Conservation (phyloP, 2,888 invertebrate species). For the Conistra vaccinii region DNA sequence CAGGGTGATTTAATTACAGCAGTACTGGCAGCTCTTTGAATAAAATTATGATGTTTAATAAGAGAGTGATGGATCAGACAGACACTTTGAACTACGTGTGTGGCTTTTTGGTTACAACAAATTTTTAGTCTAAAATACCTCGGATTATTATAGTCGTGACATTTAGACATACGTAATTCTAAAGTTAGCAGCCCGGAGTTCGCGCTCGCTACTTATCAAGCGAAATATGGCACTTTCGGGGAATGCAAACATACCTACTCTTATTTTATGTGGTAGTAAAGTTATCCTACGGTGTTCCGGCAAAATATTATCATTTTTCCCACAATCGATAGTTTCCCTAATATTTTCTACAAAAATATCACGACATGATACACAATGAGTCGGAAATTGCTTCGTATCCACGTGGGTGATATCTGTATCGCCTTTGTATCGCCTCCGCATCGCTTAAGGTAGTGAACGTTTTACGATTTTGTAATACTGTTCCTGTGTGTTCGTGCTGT, state of each 20-base stretch:
- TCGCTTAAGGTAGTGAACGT: neutral
- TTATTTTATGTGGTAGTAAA: neutral
- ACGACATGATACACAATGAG: conserved; percentile 28
- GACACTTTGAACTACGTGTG: neutral
- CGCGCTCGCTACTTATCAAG: neutral
- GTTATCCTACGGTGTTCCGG: neutral
- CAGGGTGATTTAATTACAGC: conserved; percentile 31
- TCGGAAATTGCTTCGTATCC: conserved; percentile 54
- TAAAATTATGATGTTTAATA: conserved; percentile 7
- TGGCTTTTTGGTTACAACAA: neutral
- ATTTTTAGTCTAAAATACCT: too few species aligned
- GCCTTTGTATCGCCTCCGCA: conserved; percentile 7
- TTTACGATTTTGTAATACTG: conserved; percentile 16
- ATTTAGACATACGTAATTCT: neutral
- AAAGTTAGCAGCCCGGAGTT: neutral
- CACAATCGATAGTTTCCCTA: conserved; percentile 11
- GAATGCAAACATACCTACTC: neutral
- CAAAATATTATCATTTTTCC: neutral
- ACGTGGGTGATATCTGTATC: conserved; percentile 27
- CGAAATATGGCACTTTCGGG: neutral
- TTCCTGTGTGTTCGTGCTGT: conserved; percentile 3
- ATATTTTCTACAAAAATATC: conserved; percentile 41
- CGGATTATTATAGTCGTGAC: too few species aligned
- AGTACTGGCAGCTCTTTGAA: conserved; percentile 14
- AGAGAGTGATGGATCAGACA: neutral